These are phyloP conservation scores for Eutrigla gurnardus DNA, from an alignment of 2,797 vertebrate species.

Conservation along the genomic window DNA sequence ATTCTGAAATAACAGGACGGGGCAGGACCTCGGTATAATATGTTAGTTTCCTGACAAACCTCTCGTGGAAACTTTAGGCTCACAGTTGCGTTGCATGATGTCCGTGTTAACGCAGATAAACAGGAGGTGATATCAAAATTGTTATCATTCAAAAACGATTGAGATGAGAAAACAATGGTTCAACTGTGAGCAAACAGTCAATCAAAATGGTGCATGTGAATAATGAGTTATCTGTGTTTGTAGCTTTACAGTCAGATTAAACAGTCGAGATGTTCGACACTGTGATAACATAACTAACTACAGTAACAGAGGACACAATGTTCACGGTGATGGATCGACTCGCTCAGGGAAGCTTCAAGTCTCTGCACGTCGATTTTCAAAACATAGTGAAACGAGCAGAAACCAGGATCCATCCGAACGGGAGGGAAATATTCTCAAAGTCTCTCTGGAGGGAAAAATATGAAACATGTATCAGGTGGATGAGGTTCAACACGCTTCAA, in stretches of 20 bases:
- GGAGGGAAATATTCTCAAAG: slow-evolving; percentile 1
- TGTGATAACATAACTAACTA: not conserved
- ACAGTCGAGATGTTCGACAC: not conserved
- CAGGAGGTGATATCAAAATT: not conserved
- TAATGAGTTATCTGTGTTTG: not conserved
- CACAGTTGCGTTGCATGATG: too few species aligned
- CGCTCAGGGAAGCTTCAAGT: slow-evolving; percentile 38
- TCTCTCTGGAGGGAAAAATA: not conserved
- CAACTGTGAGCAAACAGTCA: not conserved
- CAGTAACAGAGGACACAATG: slow-evolving; percentile 22
- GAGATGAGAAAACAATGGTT: not conserved
- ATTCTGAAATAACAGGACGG: too few species aligned
- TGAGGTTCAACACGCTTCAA: not conserved
- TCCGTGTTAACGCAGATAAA: not conserved
- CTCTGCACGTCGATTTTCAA: slow-evolving; percentile 45
- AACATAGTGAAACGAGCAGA: slow-evolving; percentile 40
- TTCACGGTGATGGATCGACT: slow-evolving; percentile 10
- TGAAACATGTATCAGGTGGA: not conserved
- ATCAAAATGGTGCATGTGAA: not conserved
- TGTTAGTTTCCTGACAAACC: too few species aligned
- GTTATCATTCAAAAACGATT: not conserved
- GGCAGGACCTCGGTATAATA: too few species aligned
- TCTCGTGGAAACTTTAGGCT: too few species aligned
- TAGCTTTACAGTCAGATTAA: not conserved
- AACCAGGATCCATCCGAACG: slow-evolving; percentile 6